A percentile compares a stretch with the other conserved stretches of the same genome.
phyloP scores from a whole-genome alignment of 2,113 vertebrate species.

The Oncorhynchus gorbuscha region DNA sequence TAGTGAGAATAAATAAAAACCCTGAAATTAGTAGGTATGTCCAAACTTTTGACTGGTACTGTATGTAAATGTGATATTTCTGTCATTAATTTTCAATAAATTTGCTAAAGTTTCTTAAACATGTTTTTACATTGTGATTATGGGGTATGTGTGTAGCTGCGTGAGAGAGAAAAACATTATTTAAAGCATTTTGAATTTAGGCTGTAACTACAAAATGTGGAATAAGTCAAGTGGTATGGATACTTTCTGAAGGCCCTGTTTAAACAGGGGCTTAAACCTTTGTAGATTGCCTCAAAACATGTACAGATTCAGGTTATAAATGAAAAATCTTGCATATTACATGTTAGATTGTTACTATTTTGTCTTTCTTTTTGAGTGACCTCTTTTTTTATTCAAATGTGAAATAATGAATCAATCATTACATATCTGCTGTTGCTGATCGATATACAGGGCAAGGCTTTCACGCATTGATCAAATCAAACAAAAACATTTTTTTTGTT shows the following conservation, averaged over 20 bases:
- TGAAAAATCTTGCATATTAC: slow-evolving; percentile 49
- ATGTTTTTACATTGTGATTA: too few relatives aligned
- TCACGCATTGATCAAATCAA: slow-evolving; percentile 9
- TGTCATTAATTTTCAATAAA: too few relatives aligned
- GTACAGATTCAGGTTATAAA: slow-evolving; percentile 73
- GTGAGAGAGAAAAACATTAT: too few relatives aligned
- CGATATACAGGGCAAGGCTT: slow-evolving; percentile 15
- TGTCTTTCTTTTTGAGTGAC: slow-evolving; percentile 62
- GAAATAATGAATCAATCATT: slow-evolving; percentile 49
- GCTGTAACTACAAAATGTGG: too few relatives aligned
- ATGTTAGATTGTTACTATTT: slow-evolving; percentile 33
- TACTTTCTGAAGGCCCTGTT: slow-evolving; percentile 13
- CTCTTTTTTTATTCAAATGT: slow-evolving; percentile 65
- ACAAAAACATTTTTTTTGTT: slow-evolving; percentile 17
- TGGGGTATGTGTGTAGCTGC: too few relatives aligned
- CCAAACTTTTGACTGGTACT: too few relatives aligned
- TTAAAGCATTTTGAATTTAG: too few relatives aligned
- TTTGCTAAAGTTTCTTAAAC: too few relatives aligned
- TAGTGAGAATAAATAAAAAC: too few relatives aligned
- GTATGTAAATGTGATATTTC: too few relatives aligned
- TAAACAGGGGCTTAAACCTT: slow-evolving; percentile 40
- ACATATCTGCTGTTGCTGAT: slow-evolving; percentile 35
- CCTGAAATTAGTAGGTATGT: too few relatives aligned
- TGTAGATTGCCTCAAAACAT: slow-evolving; percentile 54
- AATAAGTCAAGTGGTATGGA: too few relatives aligned